Percentiles rank a stretch among this genome's conserved stretches.
Evolutionary conservation across 2,888 invertebrate genomes (phyloP).

Genomic region (Drosophila kanekoi): DNA sequence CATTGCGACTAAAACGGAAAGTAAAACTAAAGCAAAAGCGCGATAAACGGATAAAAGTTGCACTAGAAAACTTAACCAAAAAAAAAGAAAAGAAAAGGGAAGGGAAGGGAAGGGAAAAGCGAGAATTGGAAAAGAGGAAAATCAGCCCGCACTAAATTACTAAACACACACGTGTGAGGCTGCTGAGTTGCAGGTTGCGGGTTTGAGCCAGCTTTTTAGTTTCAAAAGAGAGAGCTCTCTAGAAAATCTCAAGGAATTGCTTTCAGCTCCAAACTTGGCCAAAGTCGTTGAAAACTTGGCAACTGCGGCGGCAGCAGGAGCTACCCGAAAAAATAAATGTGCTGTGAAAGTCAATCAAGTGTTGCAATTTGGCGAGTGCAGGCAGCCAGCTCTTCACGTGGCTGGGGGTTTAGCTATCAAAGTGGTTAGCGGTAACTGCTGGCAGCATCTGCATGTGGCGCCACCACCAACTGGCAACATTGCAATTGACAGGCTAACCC

Average conservation of each 20-base stretch:
- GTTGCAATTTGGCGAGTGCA: slow-evolving; percentile 65
- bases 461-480: slow-evolving; percentile 46
- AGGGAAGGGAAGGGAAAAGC: not conserved
- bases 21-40: slow-evolving; percentile 18
- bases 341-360: slow-evolving; percentile 80
- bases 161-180: slow-evolving; percentile 44
- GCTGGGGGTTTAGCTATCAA: slow-evolving; percentile 29
- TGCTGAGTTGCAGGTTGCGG: slow-evolving; percentile 58
- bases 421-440: slow-evolving; percentile 31
- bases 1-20: slow-evolving; percentile 52
- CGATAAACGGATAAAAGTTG: slow-evolving; percentile 24
- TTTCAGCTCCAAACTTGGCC: slow-evolving; percentile 73
- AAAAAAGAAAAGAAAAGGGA: no score
- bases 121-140: not conserved
- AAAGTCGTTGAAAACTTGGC: slow-evolving; percentile 76
- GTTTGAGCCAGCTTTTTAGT: slow-evolving; percentile 12
- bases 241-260: slow-evolving; percentile 64
- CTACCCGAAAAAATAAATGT: slow-evolving; percentile 64
- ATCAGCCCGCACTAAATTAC: slow-evolving; percentile 48
- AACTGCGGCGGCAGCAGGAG: slow-evolving; percentile 34
- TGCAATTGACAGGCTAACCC: slow-evolving; percentile 66
- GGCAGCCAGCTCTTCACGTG: slow-evolving; percentile 20
- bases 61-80: not conserved
- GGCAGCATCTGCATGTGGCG: slow-evolving; percentile 66
- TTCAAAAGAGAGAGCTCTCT: slow-evolving; percentile 17